Conservation (phyloP, 2,797 vertebrate species). For the Macroramphosus scolopax region DNA sequence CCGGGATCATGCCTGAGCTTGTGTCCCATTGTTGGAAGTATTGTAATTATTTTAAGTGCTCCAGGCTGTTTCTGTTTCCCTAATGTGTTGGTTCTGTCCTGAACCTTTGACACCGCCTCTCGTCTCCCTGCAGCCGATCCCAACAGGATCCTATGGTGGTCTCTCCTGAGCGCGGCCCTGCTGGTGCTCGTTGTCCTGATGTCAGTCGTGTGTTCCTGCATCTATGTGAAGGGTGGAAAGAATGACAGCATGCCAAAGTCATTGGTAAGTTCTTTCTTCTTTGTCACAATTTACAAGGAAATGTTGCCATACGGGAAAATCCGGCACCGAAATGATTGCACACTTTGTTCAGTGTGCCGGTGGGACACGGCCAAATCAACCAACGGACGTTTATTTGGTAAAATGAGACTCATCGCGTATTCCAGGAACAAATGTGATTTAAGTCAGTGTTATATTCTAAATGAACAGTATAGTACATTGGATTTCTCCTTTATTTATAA, state of each 20-base stretch:
- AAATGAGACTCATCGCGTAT: too few relatives aligned
- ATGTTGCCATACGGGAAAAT: slow-evolving; percentile 28
- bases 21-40: slow-evolving; percentile 1
- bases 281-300: slow-evolving; percentile 23
- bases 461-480: too few relatives aligned
- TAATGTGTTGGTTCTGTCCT: background rate
- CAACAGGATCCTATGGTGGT: slow-evolving; percentile 30
- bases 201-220: slow-evolving; percentile 1
- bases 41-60: background rate
- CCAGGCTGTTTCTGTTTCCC: slow-evolving; percentile 2
- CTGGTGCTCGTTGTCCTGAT: slow-evolving; percentile 11
- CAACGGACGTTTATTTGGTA: too few relatives aligned
- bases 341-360: too few relatives aligned
- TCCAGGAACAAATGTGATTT: too few relatives aligned
- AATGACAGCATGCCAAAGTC: slow-evolving; percentile 15
- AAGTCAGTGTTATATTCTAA: too few relatives aligned
- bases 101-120: slow-evolving; percentile 4
- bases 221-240: slow-evolving; percentile 50
- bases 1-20: slow-evolving; percentile 13
- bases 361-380: too few relatives aligned
- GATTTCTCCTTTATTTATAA: too few relatives aligned
- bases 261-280: slow-evolving; percentile 56
- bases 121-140: slow-evolving; percentile 34
- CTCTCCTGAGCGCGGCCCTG: slow-evolving; percentile 14
- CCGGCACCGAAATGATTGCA: too few relatives aligned